Evolutionary conservation across 2,888 invertebrate species (phyloP).

Genomic region (Drosophila testacea): DNA sequence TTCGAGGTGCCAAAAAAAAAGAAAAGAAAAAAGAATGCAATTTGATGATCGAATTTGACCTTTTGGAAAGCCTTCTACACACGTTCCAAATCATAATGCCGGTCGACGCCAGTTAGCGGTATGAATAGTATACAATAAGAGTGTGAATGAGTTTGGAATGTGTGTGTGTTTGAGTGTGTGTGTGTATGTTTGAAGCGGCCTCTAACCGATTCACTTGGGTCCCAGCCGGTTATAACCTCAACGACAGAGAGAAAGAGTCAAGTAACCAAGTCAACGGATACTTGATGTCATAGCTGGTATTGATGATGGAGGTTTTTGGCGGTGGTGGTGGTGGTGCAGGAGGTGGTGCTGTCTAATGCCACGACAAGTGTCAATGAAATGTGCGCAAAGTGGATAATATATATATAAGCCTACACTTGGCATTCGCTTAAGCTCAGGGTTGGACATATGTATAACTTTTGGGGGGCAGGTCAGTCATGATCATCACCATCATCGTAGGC

Average conservation of each 20-base stretch:
- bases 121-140: background rate
- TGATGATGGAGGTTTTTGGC: conserved; percentile 4
- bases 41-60: conserved; percentile 48
- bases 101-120: conserved; percentile 20
- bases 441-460: conserved; percentile 21
- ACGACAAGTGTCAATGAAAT: conserved; percentile 53
- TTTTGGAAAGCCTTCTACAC: conserved; percentile 26
- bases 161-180: background rate
- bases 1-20: conserved; percentile 24
- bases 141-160: background rate
- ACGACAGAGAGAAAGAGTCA: conserved; percentile 24
- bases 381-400: conserved; percentile 51
- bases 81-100: conserved; percentile 9
- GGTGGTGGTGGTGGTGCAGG: conserved; percentile 8
- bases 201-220: conserved; percentile 57
- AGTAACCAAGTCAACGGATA: conserved; percentile 36
- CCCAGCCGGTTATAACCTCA: conserved; percentile 61
- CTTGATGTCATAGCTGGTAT: conserved; percentile 31
- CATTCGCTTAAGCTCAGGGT: conserved; percentile 55
- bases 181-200: conserved; percentile 28
- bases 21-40: conserved; percentile 24
- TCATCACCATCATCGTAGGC: conserved; percentile 1
- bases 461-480: conserved; percentile 44
- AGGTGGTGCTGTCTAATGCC: conserved; percentile 44
- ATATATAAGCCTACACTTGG: conserved; percentile 41